Evolutionary conservation across 2,888 invertebrate species (phyloP).

Genomic region (Microplitis manilae): DNA sequence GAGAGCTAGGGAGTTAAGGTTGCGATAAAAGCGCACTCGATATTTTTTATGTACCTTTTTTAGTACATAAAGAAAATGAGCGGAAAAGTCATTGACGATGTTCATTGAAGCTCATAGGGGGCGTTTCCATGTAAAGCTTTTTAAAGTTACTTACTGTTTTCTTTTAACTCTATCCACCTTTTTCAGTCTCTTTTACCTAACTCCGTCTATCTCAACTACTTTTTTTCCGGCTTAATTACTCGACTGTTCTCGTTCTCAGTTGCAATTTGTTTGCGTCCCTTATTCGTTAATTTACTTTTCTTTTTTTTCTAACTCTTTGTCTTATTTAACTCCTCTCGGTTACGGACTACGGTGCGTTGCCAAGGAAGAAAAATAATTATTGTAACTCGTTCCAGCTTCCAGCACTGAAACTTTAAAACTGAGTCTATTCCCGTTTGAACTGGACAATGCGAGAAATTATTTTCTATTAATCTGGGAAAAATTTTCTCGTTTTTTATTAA

Average conservation of each 20-base stretch:
- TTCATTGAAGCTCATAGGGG: slow-evolving; percentile 14
- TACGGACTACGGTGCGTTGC: background rate
- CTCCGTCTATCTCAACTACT: background rate
- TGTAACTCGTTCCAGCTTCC: background rate
- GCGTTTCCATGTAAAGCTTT: background rate
- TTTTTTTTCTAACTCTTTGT: background rate
- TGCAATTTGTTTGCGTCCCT: slow-evolving; percentile 28
- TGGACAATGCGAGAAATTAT: too few species aligned
- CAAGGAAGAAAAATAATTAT: background rate
- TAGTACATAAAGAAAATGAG: background rate
- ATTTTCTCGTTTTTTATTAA: too few species aligned
- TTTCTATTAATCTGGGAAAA: too few species aligned
- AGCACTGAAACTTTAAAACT: too few species aligned
- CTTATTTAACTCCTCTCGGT: background rate
- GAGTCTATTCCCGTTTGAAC: too few species aligned
- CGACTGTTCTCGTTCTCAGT: slow-evolving; percentile 16
- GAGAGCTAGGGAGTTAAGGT: background rate
- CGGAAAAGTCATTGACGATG: slow-evolving; percentile 18
- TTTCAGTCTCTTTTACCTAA: background rate
- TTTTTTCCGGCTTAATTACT: slow-evolving; percentile 27
- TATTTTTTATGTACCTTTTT: background rate
- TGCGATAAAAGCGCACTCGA: slow-evolving; percentile 1
- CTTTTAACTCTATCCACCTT: slow-evolving; percentile 23
- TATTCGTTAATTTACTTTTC: background rate
- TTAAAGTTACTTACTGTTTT: slow-evolving; percentile 16